Percentiles rank a stretch among this genome's conserved stretches.
phyloP scores from a whole-genome alignment of 2,113 vertebrate genomes.

The Lynx canadensis region DNA sequence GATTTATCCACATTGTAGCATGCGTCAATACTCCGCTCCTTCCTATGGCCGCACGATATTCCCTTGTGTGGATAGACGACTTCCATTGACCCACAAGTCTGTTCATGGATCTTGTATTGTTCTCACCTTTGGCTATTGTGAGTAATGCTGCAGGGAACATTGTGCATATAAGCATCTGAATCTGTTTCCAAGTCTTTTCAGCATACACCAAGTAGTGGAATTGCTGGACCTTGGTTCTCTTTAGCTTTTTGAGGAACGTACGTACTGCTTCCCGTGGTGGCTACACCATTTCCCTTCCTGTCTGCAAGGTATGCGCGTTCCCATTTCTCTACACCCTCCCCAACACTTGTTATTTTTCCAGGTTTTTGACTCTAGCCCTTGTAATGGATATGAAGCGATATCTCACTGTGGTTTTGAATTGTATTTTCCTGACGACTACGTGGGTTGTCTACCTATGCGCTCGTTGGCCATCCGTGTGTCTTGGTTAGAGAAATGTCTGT shows the following conservation, averaged over 20 bases:
- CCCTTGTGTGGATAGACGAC: rapidly evolving
- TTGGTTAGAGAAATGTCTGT: background rate
- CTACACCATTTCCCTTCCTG: background rate
- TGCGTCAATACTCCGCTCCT: background rate
- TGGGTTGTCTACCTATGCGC: background rate
- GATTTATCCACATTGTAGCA: background rate
- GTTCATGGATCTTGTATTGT: background rate
- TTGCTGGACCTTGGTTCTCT: background rate
- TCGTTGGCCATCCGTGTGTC: background rate
- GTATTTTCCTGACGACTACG: background rate
- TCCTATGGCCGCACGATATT: background rate
- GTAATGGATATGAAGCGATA: background rate
- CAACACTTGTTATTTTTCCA: background rate
- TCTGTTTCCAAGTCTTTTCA: background rate
- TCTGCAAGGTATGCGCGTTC: background rate
- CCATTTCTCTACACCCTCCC: rapidly evolving
- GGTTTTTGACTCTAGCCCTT: background rate
- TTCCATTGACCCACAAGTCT: background rate
- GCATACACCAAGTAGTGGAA: background rate
- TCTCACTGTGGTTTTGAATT: background rate
- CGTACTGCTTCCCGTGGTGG: background rate
- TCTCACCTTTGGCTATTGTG: background rate
- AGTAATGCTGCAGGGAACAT: background rate
- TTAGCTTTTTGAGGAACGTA: background rate
- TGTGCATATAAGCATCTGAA: background rate